Conservation (phyloP, 2,797 vertebrate species). For the Bradypodion ventrale region DNA sequence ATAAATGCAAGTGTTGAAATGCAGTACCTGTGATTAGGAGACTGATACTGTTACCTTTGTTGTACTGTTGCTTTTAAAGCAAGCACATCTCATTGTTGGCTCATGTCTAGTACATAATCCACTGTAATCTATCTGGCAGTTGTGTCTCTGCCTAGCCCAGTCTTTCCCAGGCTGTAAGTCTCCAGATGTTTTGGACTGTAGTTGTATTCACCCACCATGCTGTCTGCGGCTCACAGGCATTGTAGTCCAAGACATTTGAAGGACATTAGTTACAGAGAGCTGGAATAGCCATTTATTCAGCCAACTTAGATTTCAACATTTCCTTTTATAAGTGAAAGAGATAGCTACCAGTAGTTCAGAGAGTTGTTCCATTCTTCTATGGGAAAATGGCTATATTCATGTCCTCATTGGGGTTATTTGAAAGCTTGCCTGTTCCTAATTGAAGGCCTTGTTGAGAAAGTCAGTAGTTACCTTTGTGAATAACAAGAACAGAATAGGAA, state of each 20-base stretch:
- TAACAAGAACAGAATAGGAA: background rate
- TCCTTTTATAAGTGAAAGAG: background rate
- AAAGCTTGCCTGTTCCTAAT: background rate
- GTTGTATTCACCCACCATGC: background rate
- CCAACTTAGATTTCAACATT: slow-evolving; percentile 7
- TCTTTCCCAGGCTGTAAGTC: background rate
- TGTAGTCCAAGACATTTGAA: background rate
- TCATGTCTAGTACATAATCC: slow-evolving; percentile 14
- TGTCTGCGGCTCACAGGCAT: background rate
- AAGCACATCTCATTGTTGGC: background rate
- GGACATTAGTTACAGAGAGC: background rate
- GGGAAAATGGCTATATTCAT: background rate
- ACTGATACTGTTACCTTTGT: background rate
- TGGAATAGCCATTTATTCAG: slow-evolving; percentile 2
- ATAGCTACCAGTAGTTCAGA: background rate
- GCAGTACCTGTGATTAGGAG: background rate
- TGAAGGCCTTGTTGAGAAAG: background rate
- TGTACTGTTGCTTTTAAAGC: background rate
- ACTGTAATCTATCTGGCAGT: background rate
- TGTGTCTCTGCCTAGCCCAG: background rate
- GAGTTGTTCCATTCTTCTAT: background rate
- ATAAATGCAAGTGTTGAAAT: background rate
- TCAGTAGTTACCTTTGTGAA: background rate
- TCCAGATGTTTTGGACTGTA: background rate
- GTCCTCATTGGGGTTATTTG: background rate